These are phyloP conservation scores for Engraulis encrasicolus DNA, from an alignment of 2,113 vertebrate species.

Conservation along the genomic window DNA sequence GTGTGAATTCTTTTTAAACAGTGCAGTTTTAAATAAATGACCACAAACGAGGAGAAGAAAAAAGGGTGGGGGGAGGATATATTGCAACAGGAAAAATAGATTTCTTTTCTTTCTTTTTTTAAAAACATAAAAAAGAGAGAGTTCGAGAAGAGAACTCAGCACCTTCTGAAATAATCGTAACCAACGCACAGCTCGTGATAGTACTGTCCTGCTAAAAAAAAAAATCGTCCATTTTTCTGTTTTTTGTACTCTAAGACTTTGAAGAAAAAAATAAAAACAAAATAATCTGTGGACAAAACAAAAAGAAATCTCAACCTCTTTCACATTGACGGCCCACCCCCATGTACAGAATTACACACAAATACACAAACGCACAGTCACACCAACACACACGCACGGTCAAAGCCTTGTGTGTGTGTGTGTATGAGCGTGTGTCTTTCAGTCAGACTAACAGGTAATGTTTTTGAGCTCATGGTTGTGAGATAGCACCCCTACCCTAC, in stretches of 20 bases:
- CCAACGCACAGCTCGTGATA: slow-evolving; percentile 62
- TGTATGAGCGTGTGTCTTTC: not conserved
- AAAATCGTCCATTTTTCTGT: slow-evolving; percentile 59
- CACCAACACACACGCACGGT: not conserved
- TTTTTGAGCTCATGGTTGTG: not conserved
- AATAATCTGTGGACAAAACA: slow-evolving; percentile 56
- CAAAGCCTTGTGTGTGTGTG: not conserved
- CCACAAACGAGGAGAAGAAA: slow-evolving; percentile 74
- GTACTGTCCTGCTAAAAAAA: slow-evolving; percentile 53
- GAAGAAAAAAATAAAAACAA: slow-evolving; percentile 51
- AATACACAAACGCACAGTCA: not conserved
- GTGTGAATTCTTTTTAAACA: slow-evolving; percentile 78
- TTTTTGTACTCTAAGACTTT: slow-evolving; percentile 64
- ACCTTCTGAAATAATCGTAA: slow-evolving; percentile 75
- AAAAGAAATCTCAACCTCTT: slow-evolving; percentile 31
- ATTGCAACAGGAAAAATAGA: slow-evolving; percentile 82
- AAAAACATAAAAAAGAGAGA: slow-evolving; percentile 58
- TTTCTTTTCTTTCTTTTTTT: slow-evolving; percentile 64
- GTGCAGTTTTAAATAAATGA: slow-evolving; percentile 83
- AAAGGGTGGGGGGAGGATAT: slow-evolving; percentile 70
- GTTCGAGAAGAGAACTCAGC: slow-evolving; percentile 76
- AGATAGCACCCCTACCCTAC: not conserved
- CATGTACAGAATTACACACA: not conserved
- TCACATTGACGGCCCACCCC: slow-evolving; percentile 41
- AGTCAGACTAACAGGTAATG: not conserved